Percentiles rank a stretch among this genome's conserved stretches.
phyloP scores from a whole-genome alignment of 2,113 vertebrate genomes.

The Canis aureus region DNA sequence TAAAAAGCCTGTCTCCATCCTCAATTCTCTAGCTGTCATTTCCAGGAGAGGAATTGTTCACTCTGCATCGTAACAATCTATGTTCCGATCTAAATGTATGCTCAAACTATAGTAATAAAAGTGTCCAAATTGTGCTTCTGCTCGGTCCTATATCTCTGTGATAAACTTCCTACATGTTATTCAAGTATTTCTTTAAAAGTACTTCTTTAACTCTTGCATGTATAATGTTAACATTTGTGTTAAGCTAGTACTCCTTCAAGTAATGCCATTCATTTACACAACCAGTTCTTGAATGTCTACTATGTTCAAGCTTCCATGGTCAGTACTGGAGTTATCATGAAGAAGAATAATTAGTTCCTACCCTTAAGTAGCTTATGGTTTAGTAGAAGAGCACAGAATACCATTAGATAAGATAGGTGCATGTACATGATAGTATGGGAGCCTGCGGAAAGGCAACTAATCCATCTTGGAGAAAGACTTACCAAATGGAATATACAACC shows the following conservation, averaged over 20 bases:
- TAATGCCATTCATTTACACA: background rate
- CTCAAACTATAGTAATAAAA: background rate
- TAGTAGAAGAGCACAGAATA: background rate
- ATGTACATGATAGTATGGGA: background rate
- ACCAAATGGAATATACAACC: background rate
- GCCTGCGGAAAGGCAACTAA: background rate
- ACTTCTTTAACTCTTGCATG: background rate
- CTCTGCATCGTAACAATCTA: background rate
- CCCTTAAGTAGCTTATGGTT: background rate
- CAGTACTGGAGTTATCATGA: background rate
- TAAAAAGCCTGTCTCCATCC: background rate
- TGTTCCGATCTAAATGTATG: background rate
- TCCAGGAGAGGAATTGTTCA: background rate
- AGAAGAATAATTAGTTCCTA: background rate
- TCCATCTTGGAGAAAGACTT: background rate
- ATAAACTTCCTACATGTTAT: background rate
- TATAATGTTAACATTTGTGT: background rate
- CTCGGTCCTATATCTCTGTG: background rate
- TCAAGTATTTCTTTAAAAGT: background rate
- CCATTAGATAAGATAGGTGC: background rate
- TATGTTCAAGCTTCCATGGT: background rate
- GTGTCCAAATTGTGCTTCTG: background rate
- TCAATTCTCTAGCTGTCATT: slow-evolving; percentile 2
- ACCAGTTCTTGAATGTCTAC: background rate
- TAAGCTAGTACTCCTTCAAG: background rate